phyloP scores from a whole-genome alignment of 2,888 invertebrate species.

The Plagiodera versicolora region DNA sequence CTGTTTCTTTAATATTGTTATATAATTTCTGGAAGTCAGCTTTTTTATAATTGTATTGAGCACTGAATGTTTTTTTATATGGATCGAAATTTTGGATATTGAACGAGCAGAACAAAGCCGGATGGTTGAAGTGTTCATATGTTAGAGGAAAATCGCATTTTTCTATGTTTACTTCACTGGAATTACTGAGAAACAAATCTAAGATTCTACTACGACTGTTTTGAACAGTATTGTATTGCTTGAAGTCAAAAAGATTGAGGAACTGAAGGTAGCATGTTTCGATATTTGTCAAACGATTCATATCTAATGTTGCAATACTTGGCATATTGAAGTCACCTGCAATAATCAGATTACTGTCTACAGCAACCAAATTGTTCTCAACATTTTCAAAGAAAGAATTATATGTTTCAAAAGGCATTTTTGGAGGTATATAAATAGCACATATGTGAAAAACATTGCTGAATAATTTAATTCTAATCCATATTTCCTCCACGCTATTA shows the following conservation, averaged over 20 bases:
- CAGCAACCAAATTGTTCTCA: neutral
- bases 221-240: neutral
- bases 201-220: neutral
- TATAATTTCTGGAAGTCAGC: neutral
- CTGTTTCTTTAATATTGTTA: neutral
- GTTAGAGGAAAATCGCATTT: neutral
- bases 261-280: too few species aligned
- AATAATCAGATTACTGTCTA: neutral
- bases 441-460: neutral
- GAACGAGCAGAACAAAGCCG: neutral
- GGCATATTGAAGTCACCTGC: too few species aligned
- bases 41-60: neutral
- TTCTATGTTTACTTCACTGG: neutral
- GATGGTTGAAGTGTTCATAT: neutral
- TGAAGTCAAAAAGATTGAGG: neutral
- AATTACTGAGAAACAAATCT: neutral
- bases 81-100: neutral
- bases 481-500: neutral
- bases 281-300: too few species aligned
- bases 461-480: neutral
- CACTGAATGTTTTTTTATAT: neutral
- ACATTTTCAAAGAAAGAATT: conserved; percentile 1
- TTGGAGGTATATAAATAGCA: neutral
- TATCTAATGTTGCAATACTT: neutral
- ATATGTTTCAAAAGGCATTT: neutral